Base-by-base conservation (phyloP, 2,797 vertebrate species). In the Danionella dracula region DNA sequence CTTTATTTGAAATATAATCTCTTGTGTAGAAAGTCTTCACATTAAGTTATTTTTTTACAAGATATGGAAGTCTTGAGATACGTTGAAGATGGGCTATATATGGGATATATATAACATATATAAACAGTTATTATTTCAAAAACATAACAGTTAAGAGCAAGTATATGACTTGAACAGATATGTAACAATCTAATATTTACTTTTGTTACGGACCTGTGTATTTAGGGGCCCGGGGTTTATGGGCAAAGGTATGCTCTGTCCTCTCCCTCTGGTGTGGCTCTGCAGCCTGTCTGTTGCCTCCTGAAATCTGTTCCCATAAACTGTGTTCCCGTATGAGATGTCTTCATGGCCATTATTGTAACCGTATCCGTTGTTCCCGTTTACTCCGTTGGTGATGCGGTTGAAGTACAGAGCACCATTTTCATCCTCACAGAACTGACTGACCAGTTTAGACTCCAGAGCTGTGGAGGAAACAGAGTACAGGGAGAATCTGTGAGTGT, bases 381-480 rank as follows among this genome's bases (percentile, higher is more conserved):
- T 76, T 15, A 41, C 71, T 27, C 82, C 75, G 32, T 92, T 92
- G 79, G 83, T 78, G 7, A 91, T 77, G 9, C 32, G 89, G 66
- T 92, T 94, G 77, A 91, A 90, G 79, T 92, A 86, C 31, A 92
- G 84, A n/a, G 88, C 91, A 0, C 91, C 90, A n/a, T 92, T 92
- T 81, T 95, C 93, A 81, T 96, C 93, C 83, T 95, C 93, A 82
- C 94, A 96, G 77, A 96, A 93, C 51, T 94, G 92, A 76, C 85
- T 94, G 38, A 94, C 90, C 34, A 96, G 89, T 83, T 94, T 88
- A 16, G 90, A 93, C 75, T 95, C 94, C 76, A 96, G 78, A 58
- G 90, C 93, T 95, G 66, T 49, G 77, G 45, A 72, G 38, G 21
- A 1, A 37, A 68, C 60, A 54, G 37, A 58, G 13, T 19, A 56